Evolutionary conservation across 2,888 invertebrate species (phyloP), one percentile per base, ranked within the genome.

Genomic region (Noctuana brunneofusca): DNA sequence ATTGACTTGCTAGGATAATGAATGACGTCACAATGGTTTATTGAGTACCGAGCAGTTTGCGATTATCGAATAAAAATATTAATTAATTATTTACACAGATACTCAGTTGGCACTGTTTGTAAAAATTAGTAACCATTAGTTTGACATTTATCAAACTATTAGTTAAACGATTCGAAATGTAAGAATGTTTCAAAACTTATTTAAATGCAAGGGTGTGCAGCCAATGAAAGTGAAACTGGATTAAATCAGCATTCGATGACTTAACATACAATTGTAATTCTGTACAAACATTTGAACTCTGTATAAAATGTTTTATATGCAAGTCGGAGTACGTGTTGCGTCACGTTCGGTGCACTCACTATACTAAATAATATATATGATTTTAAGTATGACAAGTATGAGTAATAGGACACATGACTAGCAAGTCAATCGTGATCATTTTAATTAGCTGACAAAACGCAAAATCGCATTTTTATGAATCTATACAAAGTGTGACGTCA

Each of bases 181-280:
- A 22, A n/a, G 11, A 54, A 22, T 18, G 50, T 49, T 58, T 46
- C 32, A 48, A 32, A 46, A 60, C 62, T 55, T n/a, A 62, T 62
- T 55, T 3, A 55, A 3, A 55, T 55, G 62, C 55, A 55, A 55
- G 27, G 12, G 11, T 14, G 18, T 38, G 22, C 8, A 18, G 12
- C 3, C 18, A 48, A 22, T 49, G 55, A 62, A 62, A 62, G 62
- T 62, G 62, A 55, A 62, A 62, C 35, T 49, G 49, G 62, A 55
- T 62, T 49, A 38, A 32, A 53, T 59, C 43, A 43, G 55, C 38
- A 55, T 9, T 48, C 49, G 18, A 49, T 49, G 35, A 62, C 27
- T 49, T 50, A 55, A 62, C 30, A 41, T 48, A 43, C 12, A 18
- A 55, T 62, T 62, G 49, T 30, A 49, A 62, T 62, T 54, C 62